These are phyloP conservation scores for Aquatica leii DNA, from an alignment of 2,888 invertebrate genomes.

Conservation along the genomic window DNA sequence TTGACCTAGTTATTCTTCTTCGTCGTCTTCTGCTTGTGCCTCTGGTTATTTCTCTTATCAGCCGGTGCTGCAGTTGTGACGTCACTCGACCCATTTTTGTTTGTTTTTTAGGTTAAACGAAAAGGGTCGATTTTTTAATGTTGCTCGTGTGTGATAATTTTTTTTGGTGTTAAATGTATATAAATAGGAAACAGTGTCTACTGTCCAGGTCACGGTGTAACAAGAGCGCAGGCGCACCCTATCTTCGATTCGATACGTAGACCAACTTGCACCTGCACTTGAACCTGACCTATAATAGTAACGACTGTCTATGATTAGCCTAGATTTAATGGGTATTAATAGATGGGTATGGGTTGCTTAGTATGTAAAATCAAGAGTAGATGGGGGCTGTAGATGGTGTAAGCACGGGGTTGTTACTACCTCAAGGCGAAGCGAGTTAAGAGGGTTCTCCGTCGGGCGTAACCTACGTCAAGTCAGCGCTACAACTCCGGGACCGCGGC, in stretches of 20 bases:
- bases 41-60: neutral
- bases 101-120: neutral
- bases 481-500: constrained; percentile 36
- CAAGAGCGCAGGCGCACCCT: constrained; percentile 48
- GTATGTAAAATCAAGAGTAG: no score
- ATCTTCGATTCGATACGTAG: constrained; percentile 46
- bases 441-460: constrained; percentile 51
- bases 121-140: no score
- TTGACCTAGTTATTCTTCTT: constrained; percentile 39
- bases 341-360: neutral
- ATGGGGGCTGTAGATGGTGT: neutral
- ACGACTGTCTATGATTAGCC: constrained; percentile 52
- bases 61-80: constrained; percentile 7
- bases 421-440: constrained; percentile 44
- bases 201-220: constrained; percentile 30
- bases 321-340: constrained; percentile 43
- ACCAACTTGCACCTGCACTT: constrained; percentile 59
- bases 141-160: neutral
- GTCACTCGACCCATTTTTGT: constrained; percentile 25
- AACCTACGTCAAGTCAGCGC: constrained; percentile 55
- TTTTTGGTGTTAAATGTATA: constrained; percentile 17
- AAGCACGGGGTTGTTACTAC: constrained; percentile 24
- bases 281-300: constrained; percentile 61
- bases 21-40: neutral
- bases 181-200: constrained; percentile 26